Base-by-base conservation (phyloP, 2,113 vertebrate species). In the Puntigrus tetrazona region DNA sequence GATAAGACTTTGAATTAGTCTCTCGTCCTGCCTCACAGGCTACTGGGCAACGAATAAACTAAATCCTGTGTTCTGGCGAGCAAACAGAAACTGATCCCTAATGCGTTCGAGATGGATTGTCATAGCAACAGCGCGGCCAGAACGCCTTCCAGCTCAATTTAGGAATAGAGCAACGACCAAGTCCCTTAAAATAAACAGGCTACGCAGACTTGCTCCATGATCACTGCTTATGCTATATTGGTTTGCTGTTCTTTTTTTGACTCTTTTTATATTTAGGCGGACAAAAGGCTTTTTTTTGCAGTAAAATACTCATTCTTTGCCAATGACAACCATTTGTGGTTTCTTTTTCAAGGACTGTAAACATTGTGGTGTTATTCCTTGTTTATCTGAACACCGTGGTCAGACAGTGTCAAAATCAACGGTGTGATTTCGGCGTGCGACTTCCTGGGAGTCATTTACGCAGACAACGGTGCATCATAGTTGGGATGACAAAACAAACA, bases 111-210 rank as follows among this genome's bases (percentile, higher is more conserved):
- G 78, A 79, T 76, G 14, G 79, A 89, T 89, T 31, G 86, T 88
- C 91, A 89, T 85, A 89, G 88, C 89, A 91, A 90, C 87, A 86
- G 81, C 45, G 16, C 74, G 78, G 5, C 31, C 55, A 34, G 52
- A 27, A 1, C 18, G 5, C 13, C 41, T 76, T 41, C 29, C 63
- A 52, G 47, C 70, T 77, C 61, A 45, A 85, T 63, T 70, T 61
- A 25, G 55, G 77, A 79, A 69, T 29, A 14, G 67, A 80, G 69
- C 34, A 86, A 70, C 75, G 29, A 41, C 61, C 73, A 18, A 78
- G 50, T 65, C n/a, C 31, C 63, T 84, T 84, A 50, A 63, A 78
- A 84, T 84, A 84, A 84, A 65, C 82, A 84, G 59, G 57, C 20
- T 22, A 50, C 3, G 3, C 25, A 31, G 27, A 81, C 43, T 16